Evolutionary conservation across 2,888 invertebrate species (phyloP).

Genomic region (Leptogaster cylindrica): DNA sequence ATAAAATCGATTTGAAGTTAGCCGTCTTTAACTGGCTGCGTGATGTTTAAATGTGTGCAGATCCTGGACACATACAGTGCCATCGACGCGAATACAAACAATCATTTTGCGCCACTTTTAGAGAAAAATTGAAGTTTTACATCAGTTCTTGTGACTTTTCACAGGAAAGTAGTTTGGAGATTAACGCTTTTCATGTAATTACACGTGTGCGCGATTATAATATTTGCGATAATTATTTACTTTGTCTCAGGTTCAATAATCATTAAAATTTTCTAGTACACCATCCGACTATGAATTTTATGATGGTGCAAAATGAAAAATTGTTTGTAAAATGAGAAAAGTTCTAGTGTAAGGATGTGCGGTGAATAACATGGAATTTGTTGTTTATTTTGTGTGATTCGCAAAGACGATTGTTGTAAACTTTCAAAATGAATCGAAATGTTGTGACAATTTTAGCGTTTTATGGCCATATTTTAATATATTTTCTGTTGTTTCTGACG

Average conservation of each 20-base stretch:
- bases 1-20: constrained; percentile 22
- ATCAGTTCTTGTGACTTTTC: constrained; percentile 28
- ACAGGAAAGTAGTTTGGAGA: constrained; percentile 28
- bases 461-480: background rate
- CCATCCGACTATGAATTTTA: background rate
- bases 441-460: background rate
- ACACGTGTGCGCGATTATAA: constrained; percentile 5
- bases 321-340: background rate
- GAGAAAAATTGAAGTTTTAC: constrained; percentile 9
- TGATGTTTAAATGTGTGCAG: background rate
- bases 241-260: background rate
- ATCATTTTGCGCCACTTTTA: constrained; percentile 6
- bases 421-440: background rate
- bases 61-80: background rate
- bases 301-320: background rate
- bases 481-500: background rate
- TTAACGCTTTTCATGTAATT: constrained; percentile 8
- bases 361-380: background rate
- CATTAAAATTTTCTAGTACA: background rate
- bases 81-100: background rate
- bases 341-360: background rate
- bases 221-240: background rate
- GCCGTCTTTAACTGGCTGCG: background rate
- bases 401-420: background rate
- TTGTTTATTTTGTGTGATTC: background rate